phyloP scores from a whole-genome alignment of 2,113 vertebrate genomes.

The Pagrus major region DNA sequence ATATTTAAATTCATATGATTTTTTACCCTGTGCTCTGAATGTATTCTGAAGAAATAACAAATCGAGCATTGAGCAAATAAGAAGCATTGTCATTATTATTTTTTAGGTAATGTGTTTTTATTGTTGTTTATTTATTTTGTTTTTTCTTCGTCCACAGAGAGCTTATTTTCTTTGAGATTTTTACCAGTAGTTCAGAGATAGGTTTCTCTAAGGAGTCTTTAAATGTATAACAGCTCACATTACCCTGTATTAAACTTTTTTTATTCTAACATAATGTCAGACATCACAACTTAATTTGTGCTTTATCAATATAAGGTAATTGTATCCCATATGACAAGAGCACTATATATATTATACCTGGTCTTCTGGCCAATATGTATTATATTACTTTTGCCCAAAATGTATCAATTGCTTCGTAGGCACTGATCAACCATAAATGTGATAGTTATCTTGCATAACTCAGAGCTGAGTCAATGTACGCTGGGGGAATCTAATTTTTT shows the following conservation, averaged over 20 bases:
- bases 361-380: no score
- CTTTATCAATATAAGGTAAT: background rate
- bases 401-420: background rate
- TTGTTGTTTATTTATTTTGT: slow-evolving; percentile 17
- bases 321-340: background rate
- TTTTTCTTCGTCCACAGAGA: background rate
- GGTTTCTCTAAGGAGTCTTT: background rate
- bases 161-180: background rate
- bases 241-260: no score
- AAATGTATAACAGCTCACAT: background rate
- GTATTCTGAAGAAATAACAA: background rate
- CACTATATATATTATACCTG: background rate
- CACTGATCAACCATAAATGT: background rate
- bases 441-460: background rate
- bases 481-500: background rate
- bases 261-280: background rate
- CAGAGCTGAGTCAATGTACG: background rate
- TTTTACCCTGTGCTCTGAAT: background rate
- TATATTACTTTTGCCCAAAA: background rate
- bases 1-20: background rate
- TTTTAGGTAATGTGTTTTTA: background rate
- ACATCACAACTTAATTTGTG: background rate
- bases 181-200: background rate
- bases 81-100: background rate
- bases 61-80: background rate